Conservation (phyloP, 2,888 invertebrate genomes). For the Zeuzera pyrina region DNA sequence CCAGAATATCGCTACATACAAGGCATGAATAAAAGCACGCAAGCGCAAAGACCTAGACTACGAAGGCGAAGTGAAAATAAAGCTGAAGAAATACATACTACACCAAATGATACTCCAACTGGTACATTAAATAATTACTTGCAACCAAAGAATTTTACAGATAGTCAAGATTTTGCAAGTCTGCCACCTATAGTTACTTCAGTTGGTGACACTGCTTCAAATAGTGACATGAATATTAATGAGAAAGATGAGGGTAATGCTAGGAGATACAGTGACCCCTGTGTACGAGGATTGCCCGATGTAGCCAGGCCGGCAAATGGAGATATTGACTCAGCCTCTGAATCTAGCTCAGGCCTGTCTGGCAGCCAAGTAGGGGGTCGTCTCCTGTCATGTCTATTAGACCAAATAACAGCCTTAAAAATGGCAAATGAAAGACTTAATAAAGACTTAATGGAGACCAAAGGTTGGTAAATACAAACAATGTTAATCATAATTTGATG, state of each 20-base stretch:
- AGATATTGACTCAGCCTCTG: constrained; percentile 67
- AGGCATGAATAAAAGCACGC: constrained; percentile 44
- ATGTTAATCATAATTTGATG: background rate
- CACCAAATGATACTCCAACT: constrained; percentile 31
- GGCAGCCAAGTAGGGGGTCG: constrained; percentile 72
- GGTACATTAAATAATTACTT: constrained; percentile 30
- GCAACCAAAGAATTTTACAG: constrained; percentile 53
- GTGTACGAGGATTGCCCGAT: constrained; percentile 67
- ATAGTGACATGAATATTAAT: constrained; percentile 54
- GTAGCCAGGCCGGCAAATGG: constrained; percentile 54
- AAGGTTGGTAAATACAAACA: constrained; percentile 59
- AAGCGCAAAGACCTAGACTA: constrained; percentile 44
- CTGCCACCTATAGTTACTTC: constrained; percentile 79
- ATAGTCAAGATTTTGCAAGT: constrained; percentile 75
- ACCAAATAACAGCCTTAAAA: constrained; percentile 81
- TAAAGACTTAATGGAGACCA: constrained; percentile 82
- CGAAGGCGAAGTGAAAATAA: constrained; percentile 41
- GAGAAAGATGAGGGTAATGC: constrained; percentile 71
- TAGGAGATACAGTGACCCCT: constrained; percentile 79
- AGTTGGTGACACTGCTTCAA: constrained; percentile 59
- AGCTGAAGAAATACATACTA: constrained; percentile 39
- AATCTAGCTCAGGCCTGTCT: constrained; percentile 67
- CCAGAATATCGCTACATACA: constrained; percentile 49
- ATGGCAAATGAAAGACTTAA: constrained; percentile 82
- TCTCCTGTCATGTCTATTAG: constrained; percentile 76